Base-by-base conservation (phyloP, 35 echinoderm and acorn worm genomes). In the Chiridota heheva region DNA sequence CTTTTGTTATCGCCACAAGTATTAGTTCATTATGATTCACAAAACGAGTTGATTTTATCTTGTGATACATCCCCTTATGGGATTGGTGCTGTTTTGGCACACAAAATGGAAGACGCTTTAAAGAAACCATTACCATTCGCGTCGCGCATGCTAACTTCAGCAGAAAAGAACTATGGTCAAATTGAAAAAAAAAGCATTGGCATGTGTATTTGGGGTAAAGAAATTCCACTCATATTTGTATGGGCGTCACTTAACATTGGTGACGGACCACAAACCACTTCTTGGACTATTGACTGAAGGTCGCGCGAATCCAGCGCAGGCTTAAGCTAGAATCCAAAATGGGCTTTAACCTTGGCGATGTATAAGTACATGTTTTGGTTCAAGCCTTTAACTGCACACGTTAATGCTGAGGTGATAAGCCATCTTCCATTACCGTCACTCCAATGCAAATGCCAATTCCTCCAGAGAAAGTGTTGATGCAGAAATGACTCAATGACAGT, bases 191-290 rank as follows among this genome's bases (percentile, higher is more conserved):
- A 78, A 92, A 22, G 90, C 75, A 34, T 36, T 87, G 17, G 77
- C 90, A 13, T 59, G 77, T 8, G 62, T 92, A 6, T 82, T 82
- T 27, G 83, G 69, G 10, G 64, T 86, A 4, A 91, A 92, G 66
- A 69, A 60, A 68, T 92, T 87, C 36, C 84, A 87, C 59, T 55
- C 41, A 33, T 83, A 92, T 47, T 5, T 92, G n/a, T 92, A 83
- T 60, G 78, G 76, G 4, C 8, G 83, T 25, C 76, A 83, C 3
- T 92, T 92, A 28, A 45, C 44, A 18, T 81, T 87, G 2, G 48
- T 65, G 5, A 92, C 84, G 0, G 90, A 92, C 58, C 77, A 92
- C 31, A 92, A 83, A 56, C 84, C 84, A 26, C 30, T 92, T 13
- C 60, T 87, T 13, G 90, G 84, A 26, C 68, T 87, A 22, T 76